Evolutionary conservation across 2,113 vertebrate species (phyloP).

Genomic region (Pyxicephalus adspersus): DNA sequence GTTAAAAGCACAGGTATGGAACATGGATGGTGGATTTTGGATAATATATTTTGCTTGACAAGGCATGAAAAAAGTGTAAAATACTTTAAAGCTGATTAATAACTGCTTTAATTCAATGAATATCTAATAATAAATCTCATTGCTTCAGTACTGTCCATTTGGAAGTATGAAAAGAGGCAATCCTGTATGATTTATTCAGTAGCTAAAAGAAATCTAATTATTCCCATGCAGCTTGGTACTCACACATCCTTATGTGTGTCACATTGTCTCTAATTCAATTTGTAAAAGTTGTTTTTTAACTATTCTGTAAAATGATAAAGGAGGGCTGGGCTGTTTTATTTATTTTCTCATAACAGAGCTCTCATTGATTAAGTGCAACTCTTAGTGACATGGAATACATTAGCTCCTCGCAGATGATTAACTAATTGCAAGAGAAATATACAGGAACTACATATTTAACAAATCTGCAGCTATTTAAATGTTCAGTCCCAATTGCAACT

Average conservation of each 20-base stretch:
- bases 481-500: conserved; percentile 26
- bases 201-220: conserved; percentile 34
- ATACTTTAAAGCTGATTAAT: too few relatives aligned
- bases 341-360: conserved; percentile 53
- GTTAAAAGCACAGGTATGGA: too few relatives aligned
- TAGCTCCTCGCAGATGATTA: conserved; percentile 53
- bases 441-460: conserved; percentile 43
- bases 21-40: too few relatives aligned
- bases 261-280: conserved; percentile 49
- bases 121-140: neutral
- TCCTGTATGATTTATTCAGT: neutral
- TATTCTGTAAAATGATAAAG: conserved; percentile 50
- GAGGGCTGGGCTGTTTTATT: conserved; percentile 55
- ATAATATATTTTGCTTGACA: too few relatives aligned
- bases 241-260: conserved; percentile 18
- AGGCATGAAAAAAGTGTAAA: too few relatives aligned
- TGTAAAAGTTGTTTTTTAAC: conserved; percentile 48
- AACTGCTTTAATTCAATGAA: too few relatives aligned
- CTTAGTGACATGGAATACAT: conserved; percentile 56
- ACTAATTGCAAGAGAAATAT: conserved; percentile 55
- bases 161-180: neutral
- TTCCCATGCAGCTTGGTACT: conserved; percentile 13
- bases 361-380: conserved; percentile 56
- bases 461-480: conserved; percentile 37
- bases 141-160: neutral